Evolutionary conservation across 2,113 vertebrate genomes (phyloP), one percentile per base, ranked within the genome.

Genomic region (Semnornis frantzii): DNA sequence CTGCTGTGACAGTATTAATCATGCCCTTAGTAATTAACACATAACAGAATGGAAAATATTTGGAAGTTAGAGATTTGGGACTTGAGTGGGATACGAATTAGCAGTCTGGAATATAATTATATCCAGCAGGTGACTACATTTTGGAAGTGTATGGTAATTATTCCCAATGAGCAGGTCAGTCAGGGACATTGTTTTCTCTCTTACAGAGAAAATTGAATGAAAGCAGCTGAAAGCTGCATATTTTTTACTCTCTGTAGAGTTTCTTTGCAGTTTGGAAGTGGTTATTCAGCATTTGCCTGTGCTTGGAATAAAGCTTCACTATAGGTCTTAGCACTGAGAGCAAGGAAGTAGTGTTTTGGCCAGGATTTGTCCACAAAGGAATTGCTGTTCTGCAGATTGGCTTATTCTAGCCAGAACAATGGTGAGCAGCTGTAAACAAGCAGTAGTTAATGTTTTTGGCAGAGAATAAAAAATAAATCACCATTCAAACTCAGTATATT

Each of bases 231-330:
- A 89, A 92, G 64, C 34, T 52, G 37, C 77, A 60, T 77, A 12
- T 25, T 89, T 89, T 95, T 87, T 39, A 44, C 28, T 71, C 55
- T 87, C 91, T 84, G 13, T 75, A 48, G 85, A 85, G 62, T 70
- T 94, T 78, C 24, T 39, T 84, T 90, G 77, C 62, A 85, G 57
- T 89, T 77, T 50, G 55, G 93, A 74, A 94, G 83, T 82, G 86
- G 92, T 91, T 86, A 54, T 65, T 90, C n/a, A 69, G 44, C 55
- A 30, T 77, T 83, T 71, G 34, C 63, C 59, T 75, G 39, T 64
- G 11, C 73, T 92, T 94, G 63, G 94, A 88, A 37, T 64, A 80
- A 68, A 93, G 57, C 52, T 79, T 79, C 69, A 10, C 46, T 90
- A 4, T 39, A 75, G 58, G 75, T 90, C 90, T 86, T 93, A 73